Evolutionary conservation across 2,113 vertebrate genomes (phyloP).

Genomic region (Trinectes maculatus): DNA sequence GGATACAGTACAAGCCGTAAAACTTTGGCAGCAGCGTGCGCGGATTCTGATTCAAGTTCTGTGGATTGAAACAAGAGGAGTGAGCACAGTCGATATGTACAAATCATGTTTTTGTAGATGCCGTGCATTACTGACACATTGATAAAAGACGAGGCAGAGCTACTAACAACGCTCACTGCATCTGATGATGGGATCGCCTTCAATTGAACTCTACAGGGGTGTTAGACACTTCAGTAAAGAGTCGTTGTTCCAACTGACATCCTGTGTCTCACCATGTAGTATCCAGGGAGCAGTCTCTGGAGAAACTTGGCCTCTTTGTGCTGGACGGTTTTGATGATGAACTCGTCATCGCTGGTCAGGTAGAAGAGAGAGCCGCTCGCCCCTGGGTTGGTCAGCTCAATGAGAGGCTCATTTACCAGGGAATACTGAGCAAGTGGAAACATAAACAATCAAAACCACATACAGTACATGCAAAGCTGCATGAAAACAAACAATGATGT

Average conservation of each 20-base stretch:
- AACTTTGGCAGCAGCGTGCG: slow-evolving; percentile 83
- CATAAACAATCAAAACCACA: slow-evolving; percentile 10
- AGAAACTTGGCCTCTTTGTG: slow-evolving; percentile 99
- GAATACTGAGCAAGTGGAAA: slow-evolving; percentile 85
- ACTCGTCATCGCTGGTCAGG: slow-evolving; percentile 96
- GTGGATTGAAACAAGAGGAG: slow-evolving; percentile 8
- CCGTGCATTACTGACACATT: not conserved
- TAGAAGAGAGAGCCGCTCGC: slow-evolving; percentile 97
- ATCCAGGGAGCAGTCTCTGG: slow-evolving; percentile 94
- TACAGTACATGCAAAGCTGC: no score
- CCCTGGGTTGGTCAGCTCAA: slow-evolving; percentile 95
- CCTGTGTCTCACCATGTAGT: slow-evolving; percentile 90
- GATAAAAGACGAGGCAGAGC: not conserved
- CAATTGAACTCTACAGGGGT: not conserved
- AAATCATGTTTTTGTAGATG: not conserved
- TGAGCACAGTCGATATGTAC: not conserved
- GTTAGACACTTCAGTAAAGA: not conserved
- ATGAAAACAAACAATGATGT: no score
- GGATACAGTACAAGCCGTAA: slow-evolving; percentile 84
- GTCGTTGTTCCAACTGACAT: no score
- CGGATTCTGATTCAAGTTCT: slow-evolving; percentile 85
- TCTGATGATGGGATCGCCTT: not conserved
- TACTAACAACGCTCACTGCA: slow-evolving; percentile 4
- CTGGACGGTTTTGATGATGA: slow-evolving; percentile 99
- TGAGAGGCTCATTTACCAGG: slow-evolving; percentile 93